These are phyloP conservation scores for Cheirogaleus medius DNA, from an alignment of 2,113 vertebrate species.

Conservation along the genomic window DNA sequence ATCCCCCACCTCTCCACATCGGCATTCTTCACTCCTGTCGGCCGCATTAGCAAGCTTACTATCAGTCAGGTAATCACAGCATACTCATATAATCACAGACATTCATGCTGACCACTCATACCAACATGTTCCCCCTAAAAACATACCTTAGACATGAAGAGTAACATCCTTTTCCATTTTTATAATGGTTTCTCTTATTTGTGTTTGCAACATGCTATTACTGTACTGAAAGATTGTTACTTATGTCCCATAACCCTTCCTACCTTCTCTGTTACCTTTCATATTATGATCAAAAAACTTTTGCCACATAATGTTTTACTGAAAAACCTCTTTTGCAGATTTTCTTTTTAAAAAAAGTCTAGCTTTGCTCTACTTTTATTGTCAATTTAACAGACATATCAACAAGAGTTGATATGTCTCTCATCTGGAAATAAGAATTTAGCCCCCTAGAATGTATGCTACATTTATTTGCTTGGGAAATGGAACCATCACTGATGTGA, in stretches of 20 bases:
- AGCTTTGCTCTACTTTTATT: neutral
- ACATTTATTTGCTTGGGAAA: neutral
- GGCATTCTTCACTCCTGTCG: neutral
- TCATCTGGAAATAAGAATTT: neutral
- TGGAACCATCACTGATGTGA: neutral
- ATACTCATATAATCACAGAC: slow-evolving; percentile 35
- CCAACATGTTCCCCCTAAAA: slow-evolving; percentile 5
- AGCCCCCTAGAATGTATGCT: neutral
- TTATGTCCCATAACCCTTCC: slow-evolving; percentile 19
- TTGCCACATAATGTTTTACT: slow-evolving; percentile 4
- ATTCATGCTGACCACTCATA: neutral
- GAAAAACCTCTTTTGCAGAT: neutral
- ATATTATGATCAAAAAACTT: slow-evolving; percentile 26
- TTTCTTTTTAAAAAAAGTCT: neutral
- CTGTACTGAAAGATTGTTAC: neutral
- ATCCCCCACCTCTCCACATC: slow-evolving; percentile 29
- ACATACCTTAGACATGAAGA: slow-evolving; percentile 16
- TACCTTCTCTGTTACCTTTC: slow-evolving; percentile 5
- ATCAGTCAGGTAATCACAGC: slow-evolving; percentile 1
- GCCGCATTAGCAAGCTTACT: neutral
- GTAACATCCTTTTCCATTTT: slow-evolving; percentile 44
- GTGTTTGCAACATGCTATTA: slow-evolving; percentile 40
- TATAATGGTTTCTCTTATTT: slow-evolving; percentile 48
- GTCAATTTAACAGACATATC: neutral
- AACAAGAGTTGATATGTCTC: neutral